These are phyloP conservation scores for Eurois occulta DNA, from an alignment of 2,888 invertebrate species.

Conservation along the genomic window DNA sequence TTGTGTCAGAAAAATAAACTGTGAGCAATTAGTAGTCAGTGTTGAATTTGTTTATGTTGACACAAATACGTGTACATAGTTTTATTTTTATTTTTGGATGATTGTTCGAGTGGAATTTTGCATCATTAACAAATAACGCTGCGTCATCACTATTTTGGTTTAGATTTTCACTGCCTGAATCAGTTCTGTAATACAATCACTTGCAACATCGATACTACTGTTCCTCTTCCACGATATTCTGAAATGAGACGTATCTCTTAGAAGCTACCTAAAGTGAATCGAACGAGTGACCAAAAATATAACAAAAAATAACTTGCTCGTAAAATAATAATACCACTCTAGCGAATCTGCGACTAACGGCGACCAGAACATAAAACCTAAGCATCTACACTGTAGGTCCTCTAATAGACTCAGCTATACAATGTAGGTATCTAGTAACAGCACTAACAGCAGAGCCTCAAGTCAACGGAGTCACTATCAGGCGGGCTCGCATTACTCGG, in stretches of 20 bases:
- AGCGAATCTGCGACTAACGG: constrained; percentile 40
- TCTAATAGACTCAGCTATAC: constrained; percentile 29
- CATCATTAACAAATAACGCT: not conserved
- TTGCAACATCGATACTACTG: not conserved
- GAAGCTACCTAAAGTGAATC: not conserved
- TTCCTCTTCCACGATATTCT: not conserved
- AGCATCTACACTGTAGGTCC: constrained; percentile 36
- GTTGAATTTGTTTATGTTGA: constrained; percentile 7
- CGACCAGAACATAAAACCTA: constrained; percentile 44
- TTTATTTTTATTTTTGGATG: constrained; percentile 28
- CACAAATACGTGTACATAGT: not conserved
- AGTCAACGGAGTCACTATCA: constrained; percentile 54
- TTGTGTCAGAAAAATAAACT: not conserved
- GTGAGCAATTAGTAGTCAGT: constrained; percentile 4
- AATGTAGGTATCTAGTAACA: constrained; percentile 12
- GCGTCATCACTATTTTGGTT: not conserved
- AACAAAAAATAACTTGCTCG: constrained; percentile 24
- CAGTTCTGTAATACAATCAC: not conserved
- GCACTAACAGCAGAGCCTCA: constrained; percentile 32
- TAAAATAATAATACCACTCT: constrained; percentile 43
- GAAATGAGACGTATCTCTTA: not conserved
- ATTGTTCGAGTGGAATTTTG: constrained; percentile 9
- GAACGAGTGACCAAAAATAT: constrained; percentile 1
- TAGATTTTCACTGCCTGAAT: not conserved
- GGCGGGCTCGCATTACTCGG: constrained; percentile 52